Base-by-base conservation (phyloP, 2,113 vertebrate genomes). In the Illadopsis cleaveri region DNA sequence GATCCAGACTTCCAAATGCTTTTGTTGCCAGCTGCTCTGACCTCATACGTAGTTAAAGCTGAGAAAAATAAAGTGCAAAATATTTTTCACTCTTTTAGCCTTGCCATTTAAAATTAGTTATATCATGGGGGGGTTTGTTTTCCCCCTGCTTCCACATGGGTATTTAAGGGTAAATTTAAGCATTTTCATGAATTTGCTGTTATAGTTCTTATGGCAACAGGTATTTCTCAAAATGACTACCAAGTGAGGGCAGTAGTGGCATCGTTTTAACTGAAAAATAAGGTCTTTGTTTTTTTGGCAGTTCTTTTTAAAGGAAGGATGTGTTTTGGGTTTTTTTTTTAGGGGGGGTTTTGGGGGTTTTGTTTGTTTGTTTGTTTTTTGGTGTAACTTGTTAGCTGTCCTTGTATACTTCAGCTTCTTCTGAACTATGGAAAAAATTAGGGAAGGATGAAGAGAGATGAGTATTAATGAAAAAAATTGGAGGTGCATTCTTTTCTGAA, bases 1-100 rank as follows among this genome's bases (percentile, higher is more conserved):
- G 27, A 94, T 94, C 80, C 77, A 89, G 65, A 57, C 93, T 89
- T 92, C 62, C 89, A 76, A 44, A 61, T 31, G 54, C n/a, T 91
- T 91, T 56, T 84, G 5, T 93, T 96, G 81, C 89, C 69, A 84
- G 37, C 64, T 94, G 38, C 40, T 89, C 70, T 84, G 62, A 93
- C 73, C 94, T 85, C 17, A 40, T 78, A 22, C 10, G 1, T 78
- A 75, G 72, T 78, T 95, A 84, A 89, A 86, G 33, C 51, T 91
- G 44, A 47, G 68, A 89, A 86, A 91, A 96, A 86, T 53, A 25
- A 8, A 13, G 45, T 91, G 54, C 31, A 77, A 92, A 71, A 42
- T 66, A 13, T 37, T 65, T 81, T 45, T 62, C 10, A 37, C 11
- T 64, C 24, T 51, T 81, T 56, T 28, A 69, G 65, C 10, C 21